Base-by-base conservation (phyloP, 2,888 invertebrate genomes). In the Andrena bicolor region DNA sequence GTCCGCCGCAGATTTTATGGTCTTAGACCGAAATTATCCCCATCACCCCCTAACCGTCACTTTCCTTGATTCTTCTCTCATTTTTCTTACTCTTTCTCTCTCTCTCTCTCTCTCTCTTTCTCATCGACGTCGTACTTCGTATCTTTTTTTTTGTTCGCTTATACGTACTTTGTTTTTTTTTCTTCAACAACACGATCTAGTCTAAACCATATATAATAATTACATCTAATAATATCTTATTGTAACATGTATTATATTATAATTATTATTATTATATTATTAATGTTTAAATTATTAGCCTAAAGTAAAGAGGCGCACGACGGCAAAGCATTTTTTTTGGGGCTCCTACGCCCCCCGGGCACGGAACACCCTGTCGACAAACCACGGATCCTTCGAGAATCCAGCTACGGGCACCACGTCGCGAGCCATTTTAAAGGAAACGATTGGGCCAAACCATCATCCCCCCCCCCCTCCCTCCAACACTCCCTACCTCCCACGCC, bases 191-290 rank as follows among this genome's bases (percentile, higher is more conserved):
- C 93, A 93, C 93, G 93, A 93, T 93, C 93, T 94, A 94, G 90
- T 93, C 93, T 93, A 93, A 92, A 93, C 93, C 93, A 94, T 94
- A 91, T 92, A 94, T 94, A 94, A 94, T 94, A 93, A 94, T 94
- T 93, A 94, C 93, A 93, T 93, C 93, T 94, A 94, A 93, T 93
- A 94, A 93, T 94, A 94, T 93, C 93, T 93, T 94, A 94, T 92
- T 92, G 89, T 94, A 93, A 94, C 93, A 94, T 93, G 92, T 93
- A 93, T 93, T 92, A 92, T 92, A 93, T 93, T 92, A 93, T 93
- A 88, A 90, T 92, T 88, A 91, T 92, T 89, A 90, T 92, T 90
- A 90, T 92, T 91, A 91, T 92, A 91, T 90, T 88, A 89, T 91
- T 92, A 91, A 91, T 92, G 89, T 92, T 93, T 93, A 93, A 93